phyloP scores from a whole-genome alignment of 2,888 invertebrate genomes.

The Plebejus anna region DNA sequence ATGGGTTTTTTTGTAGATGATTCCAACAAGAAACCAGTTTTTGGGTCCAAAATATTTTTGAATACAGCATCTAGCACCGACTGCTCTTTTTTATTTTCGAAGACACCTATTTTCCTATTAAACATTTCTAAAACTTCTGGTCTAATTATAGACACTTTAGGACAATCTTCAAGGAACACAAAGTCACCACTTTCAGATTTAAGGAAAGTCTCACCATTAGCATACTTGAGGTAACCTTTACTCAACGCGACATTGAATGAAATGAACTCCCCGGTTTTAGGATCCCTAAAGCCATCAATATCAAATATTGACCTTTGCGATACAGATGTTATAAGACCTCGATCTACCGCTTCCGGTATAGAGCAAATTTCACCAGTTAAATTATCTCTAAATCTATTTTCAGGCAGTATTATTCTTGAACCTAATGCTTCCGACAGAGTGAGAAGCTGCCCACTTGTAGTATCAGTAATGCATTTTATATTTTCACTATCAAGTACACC shows the following conservation, averaged over 20 bases:
- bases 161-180: constrained; percentile 89
- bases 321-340: constrained; percentile 93
- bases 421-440: constrained; percentile 92
- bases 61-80: constrained; percentile 94
- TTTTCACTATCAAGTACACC: constrained; percentile 92
- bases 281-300: constrained; percentile 93
- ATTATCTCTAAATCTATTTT: constrained; percentile 87
- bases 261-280: constrained; percentile 88
- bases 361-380: constrained; percentile 86
- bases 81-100: constrained; percentile 86
- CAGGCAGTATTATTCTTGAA: constrained; percentile 87
- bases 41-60: constrained; percentile 91
- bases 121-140: constrained; percentile 94
- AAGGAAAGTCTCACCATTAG: constrained; percentile 85
- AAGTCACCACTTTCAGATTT: constrained; percentile 87
- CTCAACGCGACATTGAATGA: constrained; percentile 90
- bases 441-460: constrained; percentile 87
- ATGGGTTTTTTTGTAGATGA: constrained; percentile 84
- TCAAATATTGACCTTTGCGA: constrained; percentile 94
- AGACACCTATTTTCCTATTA: constrained; percentile 89
- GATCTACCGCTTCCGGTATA: constrained; percentile 92
- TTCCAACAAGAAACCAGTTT: constrained; percentile 91
- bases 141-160: constrained; percentile 87
- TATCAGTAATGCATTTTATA: constrained; percentile 91
- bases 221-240: constrained; percentile 87